Evolutionary conservation across 1,140 invertebrate genomes (phyloP).

Genomic region (Prorops nasuta): DNA sequence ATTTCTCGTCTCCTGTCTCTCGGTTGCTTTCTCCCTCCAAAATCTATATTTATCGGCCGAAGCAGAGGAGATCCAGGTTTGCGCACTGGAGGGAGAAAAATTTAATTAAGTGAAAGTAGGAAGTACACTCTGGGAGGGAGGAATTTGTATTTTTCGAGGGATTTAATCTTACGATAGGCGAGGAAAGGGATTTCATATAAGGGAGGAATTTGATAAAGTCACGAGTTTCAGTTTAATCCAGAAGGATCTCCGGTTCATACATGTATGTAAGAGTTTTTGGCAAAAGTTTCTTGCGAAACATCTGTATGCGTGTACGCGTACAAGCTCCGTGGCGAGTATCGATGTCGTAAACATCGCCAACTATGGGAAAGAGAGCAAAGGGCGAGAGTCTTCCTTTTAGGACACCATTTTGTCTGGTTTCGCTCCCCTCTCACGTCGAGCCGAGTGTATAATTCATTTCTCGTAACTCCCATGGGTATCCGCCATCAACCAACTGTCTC

Average conservation of each 20-base stretch:
- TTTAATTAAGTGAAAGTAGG: too few species aligned
- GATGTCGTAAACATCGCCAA: conserved; percentile 20
- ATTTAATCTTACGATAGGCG: too few species aligned
- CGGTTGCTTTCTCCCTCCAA: too few species aligned
- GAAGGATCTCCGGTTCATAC: neutral
- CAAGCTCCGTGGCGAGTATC: conserved; percentile 1
- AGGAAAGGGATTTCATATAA: too few species aligned
- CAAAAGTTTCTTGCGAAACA: neutral
- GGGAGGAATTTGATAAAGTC: neutral
- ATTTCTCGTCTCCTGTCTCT: too few species aligned
- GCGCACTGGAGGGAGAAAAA: too few species aligned
- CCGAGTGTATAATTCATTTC: conserved; percentile 43
- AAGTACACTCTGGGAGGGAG: too few species aligned
- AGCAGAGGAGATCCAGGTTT: too few species aligned
- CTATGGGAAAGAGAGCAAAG: conserved; percentile 13
- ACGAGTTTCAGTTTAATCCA: neutral
- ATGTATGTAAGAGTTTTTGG: neutral
- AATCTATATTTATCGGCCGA: too few species aligned
- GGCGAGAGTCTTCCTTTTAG: conserved; percentile 24
- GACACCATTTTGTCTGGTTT: conserved; percentile 39
- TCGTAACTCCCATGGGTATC: conserved; percentile 36
- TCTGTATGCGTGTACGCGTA: conserved; percentile 5
- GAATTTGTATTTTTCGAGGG: too few species aligned
- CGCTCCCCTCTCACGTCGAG: conserved; percentile 28
- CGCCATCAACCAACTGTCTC: conserved; percentile 18